Conservation (phyloP, 2,888 invertebrate species). For the Nematopogon swammerdamellus region DNA sequence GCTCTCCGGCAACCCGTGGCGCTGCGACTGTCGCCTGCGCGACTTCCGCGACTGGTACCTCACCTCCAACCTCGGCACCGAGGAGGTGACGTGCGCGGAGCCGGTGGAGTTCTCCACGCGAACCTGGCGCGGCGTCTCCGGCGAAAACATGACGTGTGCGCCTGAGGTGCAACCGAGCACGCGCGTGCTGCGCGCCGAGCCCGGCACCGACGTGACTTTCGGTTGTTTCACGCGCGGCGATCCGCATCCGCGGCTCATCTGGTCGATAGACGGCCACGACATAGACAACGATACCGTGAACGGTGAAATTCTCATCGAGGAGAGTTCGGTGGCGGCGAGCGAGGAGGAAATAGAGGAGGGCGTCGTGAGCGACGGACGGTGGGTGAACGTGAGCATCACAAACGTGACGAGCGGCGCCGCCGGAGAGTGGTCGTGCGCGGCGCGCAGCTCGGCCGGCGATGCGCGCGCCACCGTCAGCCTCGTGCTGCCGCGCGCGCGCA, state of each 20-base stretch:
- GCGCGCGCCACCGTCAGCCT: slow-evolving; percentile 59
- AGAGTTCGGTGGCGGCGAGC: slow-evolving; percentile 26
- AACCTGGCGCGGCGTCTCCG: slow-evolving; percentile 72
- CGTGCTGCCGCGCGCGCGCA: slow-evolving; percentile 54
- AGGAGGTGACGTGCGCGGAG: slow-evolving; percentile 67
- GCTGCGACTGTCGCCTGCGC: slow-evolving; percentile 81
- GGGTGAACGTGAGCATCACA: slow-evolving; percentile 80
- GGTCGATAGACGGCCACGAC: slow-evolving; percentile 68
- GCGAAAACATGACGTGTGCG: slow-evolving; percentile 76
- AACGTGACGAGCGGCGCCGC: slow-evolving; percentile 80
- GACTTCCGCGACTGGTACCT: slow-evolving; percentile 82
- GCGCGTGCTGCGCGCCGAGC: slow-evolving; percentile 64
- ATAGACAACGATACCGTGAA: slow-evolving; percentile 29
- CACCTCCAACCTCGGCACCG: slow-evolving; percentile 70
- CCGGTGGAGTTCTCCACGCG: slow-evolving; percentile 64
- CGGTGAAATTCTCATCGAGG: slow-evolving; percentile 32
- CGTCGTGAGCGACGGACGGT: slow-evolving; percentile 53
- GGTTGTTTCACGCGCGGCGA: slow-evolving; percentile 79
- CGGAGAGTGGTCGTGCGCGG: slow-evolving; percentile 81
- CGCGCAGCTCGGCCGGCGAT: slow-evolving; percentile 63
- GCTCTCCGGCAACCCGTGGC: slow-evolving; percentile 85
- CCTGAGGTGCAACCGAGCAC: slow-evolving; percentile 64
- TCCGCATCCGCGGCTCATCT: slow-evolving; percentile 75
- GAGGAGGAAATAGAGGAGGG: slow-evolving; percentile 38
- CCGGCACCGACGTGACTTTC: slow-evolving; percentile 78